Conservation (phyloP, 2,113 vertebrate genomes). For the Peromyscus maniculatus region DNA sequence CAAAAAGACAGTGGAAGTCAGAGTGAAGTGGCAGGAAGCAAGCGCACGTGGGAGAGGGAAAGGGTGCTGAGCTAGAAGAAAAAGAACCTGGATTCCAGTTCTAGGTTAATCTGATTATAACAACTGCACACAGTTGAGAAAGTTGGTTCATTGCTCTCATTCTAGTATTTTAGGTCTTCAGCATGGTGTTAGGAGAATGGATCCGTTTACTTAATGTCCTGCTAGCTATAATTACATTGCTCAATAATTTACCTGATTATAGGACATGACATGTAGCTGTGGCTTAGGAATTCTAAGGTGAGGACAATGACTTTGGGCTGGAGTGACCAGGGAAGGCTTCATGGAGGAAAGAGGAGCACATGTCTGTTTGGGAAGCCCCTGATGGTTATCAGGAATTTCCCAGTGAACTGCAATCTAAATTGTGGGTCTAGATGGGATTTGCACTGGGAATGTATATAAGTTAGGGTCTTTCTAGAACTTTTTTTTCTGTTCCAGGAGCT, state of each 20-base stretch:
- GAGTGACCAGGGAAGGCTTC: slow-evolving; percentile 9
- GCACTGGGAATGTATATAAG: not conserved
- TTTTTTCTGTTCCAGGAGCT: slow-evolving; percentile 2
- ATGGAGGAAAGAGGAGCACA: not conserved
- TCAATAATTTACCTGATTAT: not conserved
- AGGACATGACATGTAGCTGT: not conserved
- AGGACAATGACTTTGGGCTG: not conserved
- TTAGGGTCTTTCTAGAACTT: not conserved
- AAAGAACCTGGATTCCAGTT: not conserved
- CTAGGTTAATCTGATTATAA: not conserved
- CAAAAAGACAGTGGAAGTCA: not conserved
- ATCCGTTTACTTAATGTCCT: not conserved
- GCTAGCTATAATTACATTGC: not conserved
- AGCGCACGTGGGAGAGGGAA: not conserved
- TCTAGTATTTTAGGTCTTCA: slow-evolving; percentile 2
- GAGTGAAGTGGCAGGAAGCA: not conserved
- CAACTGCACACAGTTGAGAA: not conserved
- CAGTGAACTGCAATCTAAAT: slow-evolving; percentile 47
- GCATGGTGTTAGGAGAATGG: not conserved
- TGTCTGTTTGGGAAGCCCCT: slow-evolving; percentile 67
- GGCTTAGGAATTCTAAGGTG: not conserved
- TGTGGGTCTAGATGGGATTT: slow-evolving; percentile 4
- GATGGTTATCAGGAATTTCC: slow-evolving; percentile 63
- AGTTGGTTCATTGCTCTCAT: not conserved
- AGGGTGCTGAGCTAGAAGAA: not conserved